Base-by-base conservation (phyloP, 1,140 invertebrate genomes). In the Pogonomyrmex californicus region DNA sequence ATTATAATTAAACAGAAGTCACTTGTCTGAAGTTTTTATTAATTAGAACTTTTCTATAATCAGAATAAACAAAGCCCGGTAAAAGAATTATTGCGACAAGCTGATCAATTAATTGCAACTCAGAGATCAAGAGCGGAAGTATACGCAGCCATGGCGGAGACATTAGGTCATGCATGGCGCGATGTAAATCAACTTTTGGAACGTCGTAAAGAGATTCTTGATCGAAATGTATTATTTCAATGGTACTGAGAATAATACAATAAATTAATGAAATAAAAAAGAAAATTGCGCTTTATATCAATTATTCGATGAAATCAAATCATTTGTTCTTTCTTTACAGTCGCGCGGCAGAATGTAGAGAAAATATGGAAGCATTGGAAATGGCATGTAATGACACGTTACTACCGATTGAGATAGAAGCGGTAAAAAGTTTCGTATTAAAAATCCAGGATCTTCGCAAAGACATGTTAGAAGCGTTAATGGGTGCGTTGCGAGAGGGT, bases 51-150 rank as follows among this genome's bases (percentile, higher is more conserved):
- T 83, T 62, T 9, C 1, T 5, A 12, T 44, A 44, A 65, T 14
- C 93, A 99, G 98, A 97, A 96, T 90, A 98, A 99, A 95, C 98
- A 99, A 94, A 98, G 97, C 93, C 98, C 98, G 66, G 98, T 99
- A 86, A 98, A 98, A 91, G 98, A 99, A 95, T 96, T 99, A 75
- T 96, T 99, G 65, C 96, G 97, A 56, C 97, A 98, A 94, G 98
- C 98, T 0, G 98, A 99, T 94, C 97, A 97, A 91, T 95, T 98
- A 86, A 97, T 98, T 86, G 97, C 97, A 33, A 97, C 97, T 5
- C 98, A 99, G 92, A 96, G 96, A 91, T 97, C 97, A 14, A 96
- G 97, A 87, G 97, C 97, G 88, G 97, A 97, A 95, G 97, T 99
- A 30, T 98, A 99, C 92, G 97, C 97, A 73, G 98, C 98, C 1